These are phyloP conservation scores for Drosophila niveifrons DNA, from an alignment of 2,888 invertebrate genomes.

Conservation along the genomic window DNA sequence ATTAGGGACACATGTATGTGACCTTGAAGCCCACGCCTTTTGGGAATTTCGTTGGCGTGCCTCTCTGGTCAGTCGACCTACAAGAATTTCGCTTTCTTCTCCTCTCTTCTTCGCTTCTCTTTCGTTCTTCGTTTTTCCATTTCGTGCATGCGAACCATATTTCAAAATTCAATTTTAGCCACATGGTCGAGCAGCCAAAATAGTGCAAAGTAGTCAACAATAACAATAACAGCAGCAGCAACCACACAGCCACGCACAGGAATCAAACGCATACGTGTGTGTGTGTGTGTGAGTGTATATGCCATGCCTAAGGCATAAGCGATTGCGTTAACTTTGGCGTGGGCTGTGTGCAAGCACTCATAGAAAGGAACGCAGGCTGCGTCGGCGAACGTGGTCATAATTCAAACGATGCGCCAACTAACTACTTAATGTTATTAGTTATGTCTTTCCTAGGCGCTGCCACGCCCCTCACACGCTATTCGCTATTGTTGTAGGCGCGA, in stretches of 20 bases:
- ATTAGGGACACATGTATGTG: slow-evolving; percentile 7
- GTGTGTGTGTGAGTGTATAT: slow-evolving; percentile 15
- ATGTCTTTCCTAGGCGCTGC: slow-evolving; percentile 48
- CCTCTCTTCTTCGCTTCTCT: background rate
- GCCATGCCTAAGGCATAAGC: slow-evolving; percentile 13
- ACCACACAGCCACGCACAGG: slow-evolving; percentile 37
- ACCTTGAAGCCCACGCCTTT: slow-evolving; percentile 34
- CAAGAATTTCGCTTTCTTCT: slow-evolving; percentile 25
- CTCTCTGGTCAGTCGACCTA: slow-evolving; percentile 49
- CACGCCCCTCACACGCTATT: slow-evolving; percentile 49
- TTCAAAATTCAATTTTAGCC: slow-evolving; percentile 70
- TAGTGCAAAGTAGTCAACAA: slow-evolving; percentile 56
- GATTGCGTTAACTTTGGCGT: slow-evolving; percentile 21
- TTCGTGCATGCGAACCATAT: slow-evolving; percentile 65
- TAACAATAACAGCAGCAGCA: slow-evolving; percentile 17
- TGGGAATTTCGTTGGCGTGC: slow-evolving; percentile 16
- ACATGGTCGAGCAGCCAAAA: slow-evolving; percentile 50
- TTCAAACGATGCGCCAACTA: slow-evolving; percentile 76
- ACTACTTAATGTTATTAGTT: slow-evolving; percentile 79
- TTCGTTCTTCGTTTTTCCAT: slow-evolving; percentile 21
- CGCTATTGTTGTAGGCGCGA: slow-evolving; percentile 24
- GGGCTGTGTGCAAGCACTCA: slow-evolving; percentile 33
- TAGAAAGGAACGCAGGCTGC: slow-evolving; percentile 59
- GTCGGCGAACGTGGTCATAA: slow-evolving; percentile 72
- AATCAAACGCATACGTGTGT: slow-evolving; percentile 39